Conservation (phyloP, 2,888 invertebrate genomes). For the Metopia argyrocephala region DNA sequence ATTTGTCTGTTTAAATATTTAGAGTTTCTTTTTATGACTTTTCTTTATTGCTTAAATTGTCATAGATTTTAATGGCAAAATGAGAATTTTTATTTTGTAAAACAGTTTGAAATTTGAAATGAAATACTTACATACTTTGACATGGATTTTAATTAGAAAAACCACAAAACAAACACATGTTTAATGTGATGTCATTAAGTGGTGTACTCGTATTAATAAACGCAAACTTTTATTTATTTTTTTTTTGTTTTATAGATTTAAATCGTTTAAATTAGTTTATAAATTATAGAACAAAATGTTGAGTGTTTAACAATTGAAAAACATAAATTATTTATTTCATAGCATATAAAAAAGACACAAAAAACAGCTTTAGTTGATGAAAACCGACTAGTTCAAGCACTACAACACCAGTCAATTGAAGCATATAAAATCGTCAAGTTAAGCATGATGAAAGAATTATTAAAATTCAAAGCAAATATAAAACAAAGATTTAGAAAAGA, state of each 20-base stretch:
- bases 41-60: background rate
- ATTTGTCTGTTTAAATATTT: background rate
- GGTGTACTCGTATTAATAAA: slow-evolving; percentile 12
- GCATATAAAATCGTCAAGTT: no score
- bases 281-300: background rate
- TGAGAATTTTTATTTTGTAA: background rate
- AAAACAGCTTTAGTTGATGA: no score
- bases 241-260: background rate
- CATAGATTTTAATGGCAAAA: slow-evolving; percentile 6
- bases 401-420: no score
- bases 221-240: background rate
- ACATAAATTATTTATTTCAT: no score
- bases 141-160: slow-evolving; percentile 18
- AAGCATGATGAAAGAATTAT: no score
- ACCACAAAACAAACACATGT: slow-evolving; percentile 2
- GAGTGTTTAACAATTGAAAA: no score
- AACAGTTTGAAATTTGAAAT: background rate
- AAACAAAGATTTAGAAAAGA: no score
- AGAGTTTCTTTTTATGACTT: background rate
- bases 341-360: no score
- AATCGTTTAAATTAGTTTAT: slow-evolving; percentile 1
- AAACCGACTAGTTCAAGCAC: no score
- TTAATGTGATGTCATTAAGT: background rate
- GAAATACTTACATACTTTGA: slow-evolving; percentile 22
- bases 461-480: no score